Evolutionary conservation across 2,888 invertebrate genomes (phyloP).

Genomic region (Cremastobaeus sp.): DNA sequence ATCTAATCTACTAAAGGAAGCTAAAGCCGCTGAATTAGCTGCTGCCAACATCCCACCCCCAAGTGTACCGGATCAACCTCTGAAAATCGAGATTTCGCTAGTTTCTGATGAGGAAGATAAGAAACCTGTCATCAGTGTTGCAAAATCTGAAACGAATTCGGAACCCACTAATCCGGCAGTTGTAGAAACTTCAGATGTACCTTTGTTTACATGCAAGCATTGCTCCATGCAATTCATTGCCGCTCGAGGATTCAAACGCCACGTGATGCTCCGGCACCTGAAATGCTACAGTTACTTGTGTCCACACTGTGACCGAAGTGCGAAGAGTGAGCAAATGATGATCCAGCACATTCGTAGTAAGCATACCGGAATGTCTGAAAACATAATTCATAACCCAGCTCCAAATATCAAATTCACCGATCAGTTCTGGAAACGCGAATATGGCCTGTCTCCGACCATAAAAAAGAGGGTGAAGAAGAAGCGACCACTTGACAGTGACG

Average conservation of each 20-base stretch:
- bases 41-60: background rate
- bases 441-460: slow-evolving; percentile 65
- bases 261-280: slow-evolving; percentile 72
- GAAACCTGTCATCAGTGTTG: background rate
- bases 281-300: slow-evolving; percentile 70
- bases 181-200: too few species aligned
- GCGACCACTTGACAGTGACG: slow-evolving; percentile 12
- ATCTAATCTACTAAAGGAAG: slow-evolving; percentile 66
- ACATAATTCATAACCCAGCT: slow-evolving; percentile 66
- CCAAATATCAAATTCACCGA: slow-evolving; percentile 66
- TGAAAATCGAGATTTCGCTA: slow-evolving; percentile 11
- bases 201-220: slow-evolving; percentile 69
- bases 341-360: slow-evolving; percentile 70
- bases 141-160: background rate
- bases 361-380: slow-evolving; percentile 67
- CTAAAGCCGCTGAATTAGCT: slow-evolving; percentile 1
- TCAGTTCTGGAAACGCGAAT: slow-evolving; percentile 75
- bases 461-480: slow-evolving; percentile 61
- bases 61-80: slow-evolving; percentile 16
- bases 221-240: slow-evolving; percentile 69
- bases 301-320: slow-evolving; percentile 73
- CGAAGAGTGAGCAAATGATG: slow-evolving; percentile 69
- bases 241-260: slow-evolving; percentile 73
- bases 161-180: background rate
- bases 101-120: slow-evolving; percentile 30